Evolutionary conservation across 2,797 vertebrate genomes (phyloP), one percentile per base, ranked within the genome.

Genomic region (Distichodus sexfasciatus): DNA sequence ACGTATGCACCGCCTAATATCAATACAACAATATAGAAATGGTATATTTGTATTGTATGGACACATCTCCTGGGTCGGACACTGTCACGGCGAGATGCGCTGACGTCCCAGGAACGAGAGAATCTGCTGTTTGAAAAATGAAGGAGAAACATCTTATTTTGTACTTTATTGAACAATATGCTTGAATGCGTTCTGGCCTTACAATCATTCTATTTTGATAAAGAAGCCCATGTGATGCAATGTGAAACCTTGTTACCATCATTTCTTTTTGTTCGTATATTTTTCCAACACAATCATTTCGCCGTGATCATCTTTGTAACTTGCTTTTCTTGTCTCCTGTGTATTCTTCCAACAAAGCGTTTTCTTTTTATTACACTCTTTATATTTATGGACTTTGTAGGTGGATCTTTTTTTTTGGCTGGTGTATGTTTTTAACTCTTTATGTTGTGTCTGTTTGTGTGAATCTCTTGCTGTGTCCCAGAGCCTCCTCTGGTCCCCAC

Each of bases 311-410:
- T 46, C 23, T 54, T 70, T 70, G 54, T 73, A 24, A 38, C 57
- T 19, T 7, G 48, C 15, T 61, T 54, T 50, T 28, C 47, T 40
- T 19, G 51, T 57, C 35, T 77, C 28, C 38, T 72, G 43, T 73
- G 26, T 66, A 61, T 53, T 43, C 33, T 69, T 23, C 46, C 9
- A 31, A 24, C 47, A 24, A 65, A 66, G 29, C 55, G 23, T 76
- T 38, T 72, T 73, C 24, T 28, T 73, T 64, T 61, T 50, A 74
- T 65, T 68, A 66, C 59, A 73, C 51, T 68, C 66, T 80, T 72
- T 79, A 63, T 80, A 80, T 80, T 83, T 83, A 77, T 83, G 73
- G 73, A 76, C 63, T 57, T 69, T 63, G 69, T 81, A 71, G 81
- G 69, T 81, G 69, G 81, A 73, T 66, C 57, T 61, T 68, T 77